phyloP scores from a whole-genome alignment of 2,113 vertebrate species.

The Coracopsis vasa region DNA sequence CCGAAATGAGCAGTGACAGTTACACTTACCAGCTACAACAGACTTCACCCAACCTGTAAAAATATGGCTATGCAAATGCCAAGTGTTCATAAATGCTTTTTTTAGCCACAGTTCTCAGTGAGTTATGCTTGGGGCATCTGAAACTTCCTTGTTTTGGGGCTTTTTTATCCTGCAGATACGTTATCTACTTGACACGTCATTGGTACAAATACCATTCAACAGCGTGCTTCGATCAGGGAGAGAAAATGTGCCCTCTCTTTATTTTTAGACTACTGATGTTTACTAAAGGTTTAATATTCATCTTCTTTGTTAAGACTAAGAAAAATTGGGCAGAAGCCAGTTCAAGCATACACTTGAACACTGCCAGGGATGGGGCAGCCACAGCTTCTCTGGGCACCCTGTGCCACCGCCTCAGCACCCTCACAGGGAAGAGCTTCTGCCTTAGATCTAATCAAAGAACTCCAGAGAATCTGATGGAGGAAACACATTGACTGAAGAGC shows the following conservation, averaged over 20 bases:
- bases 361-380: neutral
- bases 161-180: neutral
- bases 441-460: neutral
- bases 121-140: neutral
- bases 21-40: neutral
- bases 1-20: neutral
- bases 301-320: neutral
- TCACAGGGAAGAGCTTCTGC: neutral
- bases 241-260: neutral
- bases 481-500: neutral
- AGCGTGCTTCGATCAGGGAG: neutral
- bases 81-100: neutral
- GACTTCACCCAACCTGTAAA: neutral
- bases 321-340: neutral
- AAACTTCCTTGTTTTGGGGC: slow-evolving; percentile 28
- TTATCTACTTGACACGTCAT: neutral
- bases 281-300: neutral
- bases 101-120: neutral
- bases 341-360: neutral
- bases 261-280: slow-evolving; percentile 22
- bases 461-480: neutral
- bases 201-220: neutral
- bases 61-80: neutral
- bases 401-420: neutral
- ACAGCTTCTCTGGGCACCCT: neutral